Base-by-base conservation (phyloP, 2,113 vertebrate genomes). In the Larimichthys crocea region DNA sequence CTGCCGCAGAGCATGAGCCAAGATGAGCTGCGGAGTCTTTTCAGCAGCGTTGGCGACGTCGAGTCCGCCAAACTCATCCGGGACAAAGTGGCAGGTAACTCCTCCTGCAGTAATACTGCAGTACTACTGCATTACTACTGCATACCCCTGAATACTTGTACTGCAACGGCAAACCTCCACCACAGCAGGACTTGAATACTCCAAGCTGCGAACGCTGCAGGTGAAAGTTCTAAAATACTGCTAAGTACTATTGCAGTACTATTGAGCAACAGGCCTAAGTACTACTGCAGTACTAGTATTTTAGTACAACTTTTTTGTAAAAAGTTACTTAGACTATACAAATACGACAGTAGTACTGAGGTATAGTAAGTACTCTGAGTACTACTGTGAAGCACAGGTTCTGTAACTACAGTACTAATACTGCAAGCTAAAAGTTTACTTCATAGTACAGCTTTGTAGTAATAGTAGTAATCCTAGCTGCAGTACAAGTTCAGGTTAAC, bases 1-100 rank as follows among this genome's bases (percentile, higher is more conserved):
- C 95, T 99, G 89, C 98, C 98, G 15, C 98, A 99, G 95, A 99
- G 97, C 93, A 99, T 99, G 98, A 97, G 96, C 0, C 98, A 99
- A 91, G 98, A 99, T 82, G 98, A 99, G 72, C 85, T 99, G 17
- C 96, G 97, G 22, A 98, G 97, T 76, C 95, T 99, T 14, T 99
- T 99, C 86, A 98, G 97, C 95, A 99, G 97, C 70, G 98, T 99
- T 0, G 98, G 98, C 0, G 97, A 99, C 63, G 97, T 99, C 0
- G 98, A 99, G 79, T 98, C 97, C 3, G 98, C 98, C 84, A 99
- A 99, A 69, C 97, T 99, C 49, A 99, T 99, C 77, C 93, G 98
- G 16, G 98, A 99, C 93, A 99, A 99, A 96, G 97, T 98, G 40
- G 97, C 97, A 97, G 98, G 98, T 99, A 96, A 88, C 64, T 59